Percentiles rank a stretch among this genome's conserved stretches.
phyloP scores from a whole-genome alignment of 1,140 invertebrate genomes.

The Bombus huntii region DNA sequence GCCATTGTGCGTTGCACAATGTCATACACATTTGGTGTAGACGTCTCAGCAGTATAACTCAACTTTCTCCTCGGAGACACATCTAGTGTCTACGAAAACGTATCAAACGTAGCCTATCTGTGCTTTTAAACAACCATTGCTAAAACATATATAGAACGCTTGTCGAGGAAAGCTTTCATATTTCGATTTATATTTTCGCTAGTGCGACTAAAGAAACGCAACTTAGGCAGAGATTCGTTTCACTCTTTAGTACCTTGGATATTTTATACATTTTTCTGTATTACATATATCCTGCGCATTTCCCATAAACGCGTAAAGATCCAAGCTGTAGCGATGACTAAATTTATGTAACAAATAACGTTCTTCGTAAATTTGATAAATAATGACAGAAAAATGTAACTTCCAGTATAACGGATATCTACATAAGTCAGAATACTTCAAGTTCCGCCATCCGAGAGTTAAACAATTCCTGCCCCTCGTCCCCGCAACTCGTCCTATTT shows the following conservation, averaged over 20 bases:
- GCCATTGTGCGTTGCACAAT: conserved; percentile 6
- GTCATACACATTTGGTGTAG: not conserved
- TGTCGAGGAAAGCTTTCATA: not conserved
- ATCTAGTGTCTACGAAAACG: not conserved
- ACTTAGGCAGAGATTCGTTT: too few species aligned
- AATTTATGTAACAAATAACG: too few species aligned
- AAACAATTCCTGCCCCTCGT: too few species aligned
- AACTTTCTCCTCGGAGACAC: conserved; percentile 7
- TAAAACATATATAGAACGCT: not conserved
- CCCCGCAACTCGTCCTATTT: not conserved
- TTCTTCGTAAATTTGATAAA: not conserved
- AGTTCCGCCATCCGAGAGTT: too few species aligned
- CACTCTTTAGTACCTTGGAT: too few species aligned
- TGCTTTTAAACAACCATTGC: not conserved
- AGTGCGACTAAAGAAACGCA: too few species aligned
- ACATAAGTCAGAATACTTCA: too few species aligned
- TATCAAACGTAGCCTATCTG: not conserved
- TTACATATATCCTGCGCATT: too few species aligned
- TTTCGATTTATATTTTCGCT: not conserved
- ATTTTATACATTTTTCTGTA: too few species aligned
- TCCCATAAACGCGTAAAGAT: too few species aligned
- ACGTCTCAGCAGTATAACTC: not conserved
- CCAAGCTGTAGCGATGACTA: too few species aligned
- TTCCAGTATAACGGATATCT: not conserved
- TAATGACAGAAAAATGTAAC: not conserved